Evolutionary conservation across 2,113 vertebrate species (phyloP).

Genomic region (Mirounga angustirostris): DNA sequence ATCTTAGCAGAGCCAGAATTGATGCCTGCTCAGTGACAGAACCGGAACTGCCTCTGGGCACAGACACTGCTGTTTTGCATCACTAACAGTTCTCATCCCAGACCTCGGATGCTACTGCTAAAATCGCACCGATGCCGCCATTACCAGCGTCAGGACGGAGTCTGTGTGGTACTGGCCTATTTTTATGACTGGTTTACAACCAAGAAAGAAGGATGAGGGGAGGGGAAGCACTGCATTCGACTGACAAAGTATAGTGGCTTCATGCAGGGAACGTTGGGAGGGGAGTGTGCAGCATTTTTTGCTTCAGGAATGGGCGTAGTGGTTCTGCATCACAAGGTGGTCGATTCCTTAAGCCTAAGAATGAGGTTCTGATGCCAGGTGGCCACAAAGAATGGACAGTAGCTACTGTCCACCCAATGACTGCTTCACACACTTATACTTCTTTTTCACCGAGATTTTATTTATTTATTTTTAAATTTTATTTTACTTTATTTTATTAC

Average conservation of each 20-base stretch:
- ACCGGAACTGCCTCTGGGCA: fast-evolving
- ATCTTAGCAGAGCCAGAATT: background rate
- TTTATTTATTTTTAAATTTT: too few relatives aligned
- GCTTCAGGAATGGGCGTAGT: background rate
- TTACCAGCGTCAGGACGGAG: background rate
- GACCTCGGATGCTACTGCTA: background rate
- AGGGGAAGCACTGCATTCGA: background rate
- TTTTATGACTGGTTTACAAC: background rate
- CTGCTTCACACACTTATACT: background rate
- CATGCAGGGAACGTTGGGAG: background rate
- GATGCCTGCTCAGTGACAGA: too few relatives aligned
- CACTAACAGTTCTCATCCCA: background rate
- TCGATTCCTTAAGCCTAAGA: background rate
- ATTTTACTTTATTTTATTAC: too few relatives aligned
- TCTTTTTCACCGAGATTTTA: background rate
- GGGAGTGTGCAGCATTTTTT: background rate
- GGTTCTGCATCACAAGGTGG: background rate
- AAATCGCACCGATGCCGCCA: too few relatives aligned
- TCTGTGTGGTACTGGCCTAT: background rate
- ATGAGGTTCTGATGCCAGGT: background rate
- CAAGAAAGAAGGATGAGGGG: too few relatives aligned
- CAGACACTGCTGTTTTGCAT: too few relatives aligned
- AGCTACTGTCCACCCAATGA: background rate
- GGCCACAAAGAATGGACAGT: background rate
- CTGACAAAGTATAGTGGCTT: background rate